A percentile compares a stretch with the other conserved stretches of the same genome.
Evolutionary conservation across 1,140 invertebrate species (phyloP).

Genomic region (Drosophila navojoa): DNA sequence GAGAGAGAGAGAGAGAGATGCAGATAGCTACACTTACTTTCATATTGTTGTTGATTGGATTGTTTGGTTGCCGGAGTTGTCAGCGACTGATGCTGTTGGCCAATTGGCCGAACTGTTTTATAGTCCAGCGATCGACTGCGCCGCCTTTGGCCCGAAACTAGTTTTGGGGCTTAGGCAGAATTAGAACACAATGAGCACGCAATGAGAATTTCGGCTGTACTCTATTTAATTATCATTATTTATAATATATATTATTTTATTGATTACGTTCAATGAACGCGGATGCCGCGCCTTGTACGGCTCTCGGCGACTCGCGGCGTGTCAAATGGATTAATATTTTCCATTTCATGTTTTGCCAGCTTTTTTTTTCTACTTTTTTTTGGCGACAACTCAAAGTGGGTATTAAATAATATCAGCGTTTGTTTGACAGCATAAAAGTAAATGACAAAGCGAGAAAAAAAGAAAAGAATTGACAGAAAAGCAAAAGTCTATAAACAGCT

Average conservation of each 20-base stretch:
- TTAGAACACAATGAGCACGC: constrained; percentile 69
- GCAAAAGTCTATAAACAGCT: too few species aligned
- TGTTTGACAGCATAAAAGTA: constrained; percentile 30
- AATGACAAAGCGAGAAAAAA: too few species aligned
- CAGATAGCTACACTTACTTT: constrained; percentile 44
- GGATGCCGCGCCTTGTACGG: constrained; percentile 55
- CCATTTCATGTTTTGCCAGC: constrained; percentile 28
- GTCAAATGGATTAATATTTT: constrained; percentile 78
- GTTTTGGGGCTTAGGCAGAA: constrained; percentile 72
- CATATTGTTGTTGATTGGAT: constrained; percentile 62
- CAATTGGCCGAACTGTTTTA: constrained; percentile 58
- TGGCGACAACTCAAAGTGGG: constrained; percentile 35
- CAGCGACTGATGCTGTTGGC: constrained; percentile 67
- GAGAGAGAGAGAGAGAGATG: too few species aligned
- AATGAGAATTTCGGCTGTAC: constrained; percentile 21
- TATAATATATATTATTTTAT: constrained; percentile 15
- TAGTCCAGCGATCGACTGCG: constrained; percentile 44
- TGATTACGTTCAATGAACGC: constrained; percentile 75
- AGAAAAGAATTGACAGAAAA: background rate
- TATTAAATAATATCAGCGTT: constrained; percentile 43
- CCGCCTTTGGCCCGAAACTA: constrained; percentile 48
- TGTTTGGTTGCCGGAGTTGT: constrained; percentile 46
- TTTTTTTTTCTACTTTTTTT: too few species aligned
- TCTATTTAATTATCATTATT: constrained; percentile 1
- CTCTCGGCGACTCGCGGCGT: constrained; percentile 44